A percentile compares a stretch with the other conserved stretches of the same genome.
Evolutionary conservation across 2,888 invertebrate genomes (phyloP).

Genomic region (Drosophila merina): DNA sequence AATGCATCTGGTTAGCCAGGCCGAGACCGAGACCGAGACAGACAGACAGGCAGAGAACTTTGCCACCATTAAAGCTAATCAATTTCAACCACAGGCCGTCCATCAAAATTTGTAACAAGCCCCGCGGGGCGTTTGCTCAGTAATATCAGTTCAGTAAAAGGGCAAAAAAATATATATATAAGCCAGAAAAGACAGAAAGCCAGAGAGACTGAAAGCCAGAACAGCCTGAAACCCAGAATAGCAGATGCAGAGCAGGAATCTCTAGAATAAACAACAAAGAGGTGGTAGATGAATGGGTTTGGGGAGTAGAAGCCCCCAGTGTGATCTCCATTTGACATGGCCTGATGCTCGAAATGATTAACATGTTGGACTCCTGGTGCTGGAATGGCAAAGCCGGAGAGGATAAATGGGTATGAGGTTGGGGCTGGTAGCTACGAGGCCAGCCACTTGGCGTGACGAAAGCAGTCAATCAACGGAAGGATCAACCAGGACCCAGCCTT

Average conservation of each 20-base stretch:
- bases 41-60: slow-evolving; percentile 43
- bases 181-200: neutral
- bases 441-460: slow-evolving; percentile 61
- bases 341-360: slow-evolving; percentile 73
- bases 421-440: slow-evolving; percentile 12
- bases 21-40: neutral
- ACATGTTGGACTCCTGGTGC: slow-evolving; percentile 59
- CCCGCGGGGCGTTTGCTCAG: slow-evolving; percentile 62
- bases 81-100: slow-evolving; percentile 70
- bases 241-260: neutral
- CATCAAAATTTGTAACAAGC: slow-evolving; percentile 79
- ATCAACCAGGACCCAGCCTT: slow-evolving; percentile 18
- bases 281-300: neutral
- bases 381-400: neutral
- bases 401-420: slow-evolving; percentile 13
- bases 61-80: slow-evolving; percentile 77
- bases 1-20: slow-evolving; percentile 34
- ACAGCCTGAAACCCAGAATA: neutral
- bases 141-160: slow-evolving; percentile 17
- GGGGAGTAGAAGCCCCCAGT: slow-evolving; percentile 8
- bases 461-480: slow-evolving; percentile 51
- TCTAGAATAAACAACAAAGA: slow-evolving; percentile 1
- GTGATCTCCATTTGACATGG: slow-evolving; percentile 62
- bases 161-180: neutral
- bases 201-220: neutral